Evolutionary conservation across 2,888 invertebrate species (phyloP), one percentile per base, ranked within the genome.

Genomic region (Drosophila neotestacea): DNA sequence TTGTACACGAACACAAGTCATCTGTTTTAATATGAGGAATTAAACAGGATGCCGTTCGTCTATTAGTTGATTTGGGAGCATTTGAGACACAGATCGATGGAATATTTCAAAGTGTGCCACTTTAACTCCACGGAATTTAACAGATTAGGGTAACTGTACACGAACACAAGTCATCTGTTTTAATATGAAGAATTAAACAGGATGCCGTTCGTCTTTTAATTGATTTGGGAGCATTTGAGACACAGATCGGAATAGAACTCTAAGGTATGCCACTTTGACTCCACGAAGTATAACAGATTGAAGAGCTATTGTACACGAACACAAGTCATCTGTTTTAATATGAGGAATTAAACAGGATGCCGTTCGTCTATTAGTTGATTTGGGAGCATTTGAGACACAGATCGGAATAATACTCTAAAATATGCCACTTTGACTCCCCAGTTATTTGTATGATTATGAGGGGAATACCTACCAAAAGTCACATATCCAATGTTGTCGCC

Each of bases 401-500:
- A 56, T 59, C 36, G 13, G 42, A 54, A n/a, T 4, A 6, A 4
- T 1, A 47, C 0, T 22, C 42, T 13, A 64, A 52, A 75, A 42
- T 64, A 70, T 81, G 73, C 58, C 79, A 77, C 73, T 82, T 76
- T 77, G 27, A 70, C 67, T 73, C 75, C 73, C 22, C 5, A 6
- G 1, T 30, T 13, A 11, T 36, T 44, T 1, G 27, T 5, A 30
- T 9, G 4, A 1, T 0, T 27, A 6, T 41, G 3, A 4, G 4
- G 7, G n/a, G 2, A 42, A 4, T 6, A 93, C 94, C 93, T 93
- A 98, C 98, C 98, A 94, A 99, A 99, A 76, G 99, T 99, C 91
- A 99, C 98, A 93, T 99, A 99, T 92, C 99, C 99, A 93, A 99
- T 98, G 93, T 99, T 98, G 91, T 99, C 98, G 70, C 98, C 98